Percentiles rank a stretch among this genome's conserved stretches.
Conservation (phyloP, 2,888 invertebrate genomes). For the Caenorhabditis wallacei region DNA sequence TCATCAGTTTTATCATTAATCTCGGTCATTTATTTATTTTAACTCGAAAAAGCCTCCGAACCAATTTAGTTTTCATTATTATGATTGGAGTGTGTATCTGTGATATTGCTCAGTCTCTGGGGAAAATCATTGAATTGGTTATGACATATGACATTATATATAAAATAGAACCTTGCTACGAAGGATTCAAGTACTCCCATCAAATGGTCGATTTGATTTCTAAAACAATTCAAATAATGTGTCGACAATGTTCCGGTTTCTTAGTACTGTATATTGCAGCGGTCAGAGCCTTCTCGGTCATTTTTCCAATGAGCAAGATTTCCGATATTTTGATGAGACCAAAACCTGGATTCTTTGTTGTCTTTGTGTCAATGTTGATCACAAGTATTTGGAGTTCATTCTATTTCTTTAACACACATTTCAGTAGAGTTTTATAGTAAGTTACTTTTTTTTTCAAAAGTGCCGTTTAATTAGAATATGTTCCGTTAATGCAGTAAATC, state of each 20-base stretch:
- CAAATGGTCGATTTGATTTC: not conserved
- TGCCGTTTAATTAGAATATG: too few relatives aligned
- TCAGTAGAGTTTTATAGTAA: too few relatives aligned
- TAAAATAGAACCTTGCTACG: not conserved
- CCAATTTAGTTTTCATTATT: conserved; percentile 20
- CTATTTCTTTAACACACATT: not conserved
- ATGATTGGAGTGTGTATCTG: conserved; percentile 36
- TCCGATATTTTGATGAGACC: not conserved
- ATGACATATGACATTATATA: not conserved
- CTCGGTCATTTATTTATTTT: conserved; percentile 26
- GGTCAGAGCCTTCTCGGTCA: conserved; percentile 15
- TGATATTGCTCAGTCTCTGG: conserved; percentile 15
- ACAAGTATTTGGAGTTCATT: conserved; percentile 3
- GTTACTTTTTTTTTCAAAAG: too few relatives aligned
- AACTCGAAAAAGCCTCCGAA: conserved; percentile 22
- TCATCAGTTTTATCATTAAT: conserved; percentile 19
- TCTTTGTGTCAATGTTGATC: not conserved
- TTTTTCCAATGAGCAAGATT: conserved; percentile 29
- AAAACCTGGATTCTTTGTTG: not conserved
- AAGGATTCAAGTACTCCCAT: not conserved
- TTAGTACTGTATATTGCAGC: conserved; percentile 16
- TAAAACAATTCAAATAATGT: not conserved
- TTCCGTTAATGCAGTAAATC: too few relatives aligned
- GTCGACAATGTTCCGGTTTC: not conserved
- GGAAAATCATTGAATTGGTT: not conserved